Percentiles rank a stretch among this genome's conserved stretches.
Conservation (phyloP, 2,113 vertebrate genomes). For the Hydrochoerus hydrochaeris region DNA sequence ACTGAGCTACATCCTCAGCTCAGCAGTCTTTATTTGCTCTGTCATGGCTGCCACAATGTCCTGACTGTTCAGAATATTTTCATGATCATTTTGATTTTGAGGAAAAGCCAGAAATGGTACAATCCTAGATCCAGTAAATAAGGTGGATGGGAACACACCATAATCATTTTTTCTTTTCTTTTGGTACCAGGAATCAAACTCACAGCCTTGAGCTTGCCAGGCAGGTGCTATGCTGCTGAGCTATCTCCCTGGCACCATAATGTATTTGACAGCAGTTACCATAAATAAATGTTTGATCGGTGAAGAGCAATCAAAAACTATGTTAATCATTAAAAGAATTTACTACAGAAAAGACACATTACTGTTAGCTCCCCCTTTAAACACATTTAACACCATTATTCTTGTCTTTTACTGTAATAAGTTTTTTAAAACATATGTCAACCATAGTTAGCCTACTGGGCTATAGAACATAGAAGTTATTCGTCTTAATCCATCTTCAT, state of each 20-base stretch:
- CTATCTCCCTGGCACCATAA: too few relatives aligned
- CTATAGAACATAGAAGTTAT: neutral
- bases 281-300: neutral
- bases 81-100: neutral
- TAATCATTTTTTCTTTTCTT: too few relatives aligned
- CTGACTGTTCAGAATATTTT: neutral
- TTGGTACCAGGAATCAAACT: too few relatives aligned
- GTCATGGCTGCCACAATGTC: neutral
- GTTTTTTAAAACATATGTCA: neutral
- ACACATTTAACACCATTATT: neutral
- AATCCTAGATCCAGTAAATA: neutral
- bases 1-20: neutral
- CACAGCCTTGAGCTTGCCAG: too few relatives aligned
- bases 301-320: neutral
- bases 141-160: too few relatives aligned
- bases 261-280: neutral
- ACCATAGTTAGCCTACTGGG: neutral
- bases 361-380: neutral
- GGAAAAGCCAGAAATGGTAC: neutral
- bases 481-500: neutral
- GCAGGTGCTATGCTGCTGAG: too few relatives aligned
- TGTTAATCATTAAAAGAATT: neutral
- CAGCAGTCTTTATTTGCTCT: neutral
- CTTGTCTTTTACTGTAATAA: neutral
- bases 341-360: neutral